These are phyloP conservation scores for Ondatra zibethicus DNA, from an alignment of 2,113 vertebrate genomes.

Conservation along the genomic window DNA sequence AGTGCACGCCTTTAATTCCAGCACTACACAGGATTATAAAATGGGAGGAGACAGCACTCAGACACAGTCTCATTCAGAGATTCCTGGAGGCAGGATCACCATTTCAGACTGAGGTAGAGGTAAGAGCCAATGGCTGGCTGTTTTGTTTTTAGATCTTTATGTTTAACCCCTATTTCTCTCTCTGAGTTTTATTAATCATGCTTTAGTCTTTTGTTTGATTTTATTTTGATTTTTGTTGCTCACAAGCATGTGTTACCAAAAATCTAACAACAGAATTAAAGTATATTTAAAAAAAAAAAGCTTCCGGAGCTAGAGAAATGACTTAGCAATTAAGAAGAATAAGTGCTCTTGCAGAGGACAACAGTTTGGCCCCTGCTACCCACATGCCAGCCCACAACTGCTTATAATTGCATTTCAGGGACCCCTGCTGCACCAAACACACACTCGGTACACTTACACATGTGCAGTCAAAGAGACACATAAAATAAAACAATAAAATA, in stretches of 20 bases:
- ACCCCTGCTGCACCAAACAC: no score
- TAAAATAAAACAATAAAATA: not conserved
- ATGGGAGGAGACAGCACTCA: no score
- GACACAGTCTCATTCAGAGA: no score
- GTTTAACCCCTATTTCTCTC: no score
- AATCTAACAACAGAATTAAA: not conserved
- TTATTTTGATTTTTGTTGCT: not conserved
- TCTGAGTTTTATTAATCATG: no score
- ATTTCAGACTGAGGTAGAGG: no score
- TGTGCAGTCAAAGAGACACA: not conserved
- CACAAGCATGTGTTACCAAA: not conserved
- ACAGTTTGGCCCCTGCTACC: not conserved
- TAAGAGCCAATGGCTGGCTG: no score
- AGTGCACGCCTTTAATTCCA: no score
- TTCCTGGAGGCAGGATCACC: no score
- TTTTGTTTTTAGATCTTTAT: no score
- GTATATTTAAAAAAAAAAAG: not conserved
- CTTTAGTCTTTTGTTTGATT: not conserved
- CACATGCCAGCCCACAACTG: not conserved
- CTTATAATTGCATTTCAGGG: not conserved
- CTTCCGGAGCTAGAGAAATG: not conserved
- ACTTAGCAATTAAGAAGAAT: not conserved
- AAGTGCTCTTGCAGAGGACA: not conserved
- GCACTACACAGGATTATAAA: no score
- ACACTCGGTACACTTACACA: not conserved